Percentiles rank a stretch among this genome's conserved stretches.
Conservation (phyloP, 2,888 invertebrate genomes). For the Pristionchus exspectatus region DNA sequence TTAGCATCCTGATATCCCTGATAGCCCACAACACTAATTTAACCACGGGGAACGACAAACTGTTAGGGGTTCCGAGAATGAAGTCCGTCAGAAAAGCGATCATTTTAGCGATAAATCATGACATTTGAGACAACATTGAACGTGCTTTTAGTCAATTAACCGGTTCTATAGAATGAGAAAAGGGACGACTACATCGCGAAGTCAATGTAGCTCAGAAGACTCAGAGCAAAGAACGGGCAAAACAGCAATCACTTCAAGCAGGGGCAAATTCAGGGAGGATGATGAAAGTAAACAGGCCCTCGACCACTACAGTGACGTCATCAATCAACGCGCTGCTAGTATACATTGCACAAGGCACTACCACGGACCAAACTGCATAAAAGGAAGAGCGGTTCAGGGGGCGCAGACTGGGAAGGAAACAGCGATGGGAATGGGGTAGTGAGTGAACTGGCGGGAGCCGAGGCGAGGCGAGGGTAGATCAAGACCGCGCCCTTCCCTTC, state of each 20-base stretch:
- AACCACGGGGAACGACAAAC: too few species aligned
- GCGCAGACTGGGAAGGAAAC: neutral
- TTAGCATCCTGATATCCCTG: too few species aligned
- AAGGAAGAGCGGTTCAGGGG: neutral
- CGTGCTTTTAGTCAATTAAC: too few species aligned
- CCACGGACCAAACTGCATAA: neutral
- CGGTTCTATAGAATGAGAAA: too few species aligned
- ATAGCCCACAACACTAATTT: too few species aligned
- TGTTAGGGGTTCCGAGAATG: too few species aligned
- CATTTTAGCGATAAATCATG: too few species aligned
- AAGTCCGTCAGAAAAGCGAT: too few species aligned
- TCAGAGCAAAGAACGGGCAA: neutral
- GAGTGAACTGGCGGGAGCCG: neutral
- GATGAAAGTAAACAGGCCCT: neutral
- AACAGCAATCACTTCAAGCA: neutral
- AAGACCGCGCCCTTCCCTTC: constrained; percentile 13
- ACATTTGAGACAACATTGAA: too few species aligned
- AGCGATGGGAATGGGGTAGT: constrained; percentile 16
- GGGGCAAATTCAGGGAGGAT: neutral
- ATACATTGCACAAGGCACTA: neutral
- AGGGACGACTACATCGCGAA: too few species aligned
- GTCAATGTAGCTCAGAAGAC: too few species aligned
- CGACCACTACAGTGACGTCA: neutral
- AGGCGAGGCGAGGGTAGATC: constrained; percentile 33
- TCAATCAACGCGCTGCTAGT: neutral